Evolutionary conservation across 92 coral and sea anemone genomes (phyloP).

Genomic region (Porites divaricata): DNA sequence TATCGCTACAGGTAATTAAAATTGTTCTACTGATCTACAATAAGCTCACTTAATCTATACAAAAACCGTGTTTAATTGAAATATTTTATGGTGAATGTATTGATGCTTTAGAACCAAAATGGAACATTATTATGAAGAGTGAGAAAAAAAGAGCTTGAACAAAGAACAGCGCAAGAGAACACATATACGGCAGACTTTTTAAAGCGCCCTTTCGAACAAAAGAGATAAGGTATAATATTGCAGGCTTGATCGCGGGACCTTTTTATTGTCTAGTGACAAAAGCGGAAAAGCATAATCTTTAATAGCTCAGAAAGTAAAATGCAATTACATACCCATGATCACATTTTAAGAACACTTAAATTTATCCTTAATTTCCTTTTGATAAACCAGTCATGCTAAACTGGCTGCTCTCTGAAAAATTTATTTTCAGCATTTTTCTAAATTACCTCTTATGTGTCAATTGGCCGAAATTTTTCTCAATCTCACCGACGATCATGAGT

Average conservation of each 20-base stretch:
- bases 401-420: background rate
- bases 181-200: too few species aligned
- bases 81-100: background rate
- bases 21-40: background rate
- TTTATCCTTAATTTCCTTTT: background rate
- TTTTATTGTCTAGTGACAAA: conserved; percentile 2
- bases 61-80: background rate
- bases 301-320: background rate
- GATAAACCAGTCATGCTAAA: background rate
- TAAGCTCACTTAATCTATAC: background rate
- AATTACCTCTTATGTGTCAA: background rate
- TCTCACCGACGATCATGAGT: background rate
- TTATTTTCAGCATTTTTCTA: background rate
- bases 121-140: background rate
- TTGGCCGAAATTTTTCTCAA: background rate
- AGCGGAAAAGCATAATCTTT: too few species aligned
- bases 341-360: background rate
- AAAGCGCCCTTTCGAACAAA: too few species aligned
- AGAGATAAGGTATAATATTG: background rate
- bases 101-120: background rate
- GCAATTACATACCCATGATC: too few species aligned
- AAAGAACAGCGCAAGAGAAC: background rate
- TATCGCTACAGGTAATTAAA: background rate
- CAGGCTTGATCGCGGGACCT: background rate
- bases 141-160: background rate